Base-by-base conservation (phyloP, 2,888 invertebrate species). In the Sympetrum striolatum region DNA sequence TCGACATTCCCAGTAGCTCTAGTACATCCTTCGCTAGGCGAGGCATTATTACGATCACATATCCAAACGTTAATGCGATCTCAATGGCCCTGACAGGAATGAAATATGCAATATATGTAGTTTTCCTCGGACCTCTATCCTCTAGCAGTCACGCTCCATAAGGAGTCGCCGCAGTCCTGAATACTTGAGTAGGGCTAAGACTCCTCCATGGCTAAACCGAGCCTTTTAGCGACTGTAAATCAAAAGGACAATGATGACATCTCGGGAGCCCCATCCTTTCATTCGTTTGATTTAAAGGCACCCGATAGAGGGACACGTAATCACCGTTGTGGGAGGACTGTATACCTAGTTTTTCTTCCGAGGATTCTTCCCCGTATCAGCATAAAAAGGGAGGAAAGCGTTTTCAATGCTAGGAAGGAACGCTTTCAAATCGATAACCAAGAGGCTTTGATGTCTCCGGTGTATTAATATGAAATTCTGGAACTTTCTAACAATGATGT, bases 241-340 rank as follows among this genome's bases (percentile, higher is more conserved):
- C 86, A 86, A 86, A 86, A 86, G 86, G 86, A 86, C 86, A 86
- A 86, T 86, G 86, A 86, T 86, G 86, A 86, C 86, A 86, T 86
- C 86, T 86, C 18, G 58, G 60, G 37, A 86, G 86, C n/a, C 86
- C 58, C 31, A 5, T 60, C 86, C 60, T 58, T 86, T 86, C 86
- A 22, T 86, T 60, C 86, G 58, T 86, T 86, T 86, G 86, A 86
- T 86, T 86, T 86, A 86, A 86, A 86, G 86, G 37, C 86, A 37
- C 60, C 86, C 86, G 86, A 37, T 37, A 18, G 48, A 35, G 22
- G 53, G 31, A 35, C 58, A 35, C 15, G 53, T 31, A 58, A 73
- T 73, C 73, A 73, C 31, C 31, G 25, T 48, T 8, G 48, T 31
- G 25, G 73, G 73, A 31, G 31, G 73, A 73, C 58, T 58, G 48